These are phyloP conservation scores for Syngnathus acus DNA, from an alignment of 2,797 vertebrate genomes.

Conservation along the genomic window DNA sequence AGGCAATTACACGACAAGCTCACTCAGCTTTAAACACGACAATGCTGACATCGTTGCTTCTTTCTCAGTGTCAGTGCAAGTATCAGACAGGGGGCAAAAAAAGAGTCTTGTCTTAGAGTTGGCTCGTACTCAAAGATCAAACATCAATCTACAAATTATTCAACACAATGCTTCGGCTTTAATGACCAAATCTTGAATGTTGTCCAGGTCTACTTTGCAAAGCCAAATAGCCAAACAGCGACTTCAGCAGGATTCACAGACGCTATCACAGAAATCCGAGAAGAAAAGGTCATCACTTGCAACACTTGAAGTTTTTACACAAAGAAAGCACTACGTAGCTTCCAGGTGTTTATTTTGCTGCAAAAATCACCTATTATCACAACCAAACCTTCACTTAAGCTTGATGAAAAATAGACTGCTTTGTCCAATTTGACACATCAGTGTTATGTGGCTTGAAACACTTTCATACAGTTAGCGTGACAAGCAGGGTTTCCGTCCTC, in stretches of 20 bases:
- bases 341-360: slow-evolving; percentile 35
- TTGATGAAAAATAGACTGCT: slow-evolving; percentile 5
- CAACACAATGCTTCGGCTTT: slow-evolving; percentile 12
- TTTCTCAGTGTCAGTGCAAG: neutral
- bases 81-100: neutral
- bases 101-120: neutral
- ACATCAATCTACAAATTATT: neutral
- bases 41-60: neutral
- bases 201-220: slow-evolving; percentile 16
- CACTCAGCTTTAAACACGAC: neutral
- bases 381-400: slow-evolving; percentile 25
- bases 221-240: slow-evolving; percentile 14
- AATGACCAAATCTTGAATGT: slow-evolving; percentile 15
- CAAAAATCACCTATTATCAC: slow-evolving; percentile 18
- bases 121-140: neutral
- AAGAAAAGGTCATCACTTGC: slow-evolving; percentile 16
- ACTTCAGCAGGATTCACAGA: slow-evolving; percentile 18
- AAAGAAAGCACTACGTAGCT: slow-evolving; percentile 20
- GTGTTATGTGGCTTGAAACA: slow-evolving; percentile 2
- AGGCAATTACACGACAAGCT: neutral
- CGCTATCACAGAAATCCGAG: slow-evolving; percentile 19
- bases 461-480: neutral
- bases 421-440: slow-evolving; percentile 3
- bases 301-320: slow-evolving; percentile 23
- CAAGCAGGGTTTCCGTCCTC: neutral